Evolutionary conservation across 1,140 invertebrate genomes (phyloP).

Genomic region (Lucilia cuprina): DNA sequence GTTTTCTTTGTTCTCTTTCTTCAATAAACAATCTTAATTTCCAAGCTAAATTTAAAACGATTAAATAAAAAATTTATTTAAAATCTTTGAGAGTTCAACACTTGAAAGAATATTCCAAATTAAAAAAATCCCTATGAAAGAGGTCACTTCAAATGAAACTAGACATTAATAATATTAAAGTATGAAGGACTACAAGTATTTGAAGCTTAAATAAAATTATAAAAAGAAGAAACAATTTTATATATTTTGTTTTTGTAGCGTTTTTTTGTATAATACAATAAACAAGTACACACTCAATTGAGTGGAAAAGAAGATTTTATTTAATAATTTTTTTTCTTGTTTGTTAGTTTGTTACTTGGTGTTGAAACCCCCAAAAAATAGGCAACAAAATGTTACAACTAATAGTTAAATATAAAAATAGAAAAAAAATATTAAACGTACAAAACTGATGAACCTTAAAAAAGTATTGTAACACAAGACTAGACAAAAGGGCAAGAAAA

Average conservation of each 20-base stretch:
- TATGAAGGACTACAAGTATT: neutral
- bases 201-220: neutral
- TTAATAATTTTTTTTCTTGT: neutral
- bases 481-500: neutral
- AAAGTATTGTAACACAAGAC: neutral
- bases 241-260: neutral
- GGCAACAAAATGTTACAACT: neutral
- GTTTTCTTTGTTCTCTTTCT: too few relatives aligned
- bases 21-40: too few relatives aligned
- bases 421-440: too few relatives aligned
- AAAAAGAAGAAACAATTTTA: neutral
- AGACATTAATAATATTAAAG: too few relatives aligned
- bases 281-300: neutral
- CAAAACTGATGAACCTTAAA: neutral
- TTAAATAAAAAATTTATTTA: too few relatives aligned
- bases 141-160: too few relatives aligned
- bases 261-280: neutral
- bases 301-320: conserved; percentile 1
- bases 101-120: too few relatives aligned
- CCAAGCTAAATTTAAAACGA: too few relatives aligned
- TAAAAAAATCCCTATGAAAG: too few relatives aligned
- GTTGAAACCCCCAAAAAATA: conserved; percentile 2
- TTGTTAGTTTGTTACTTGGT: neutral
- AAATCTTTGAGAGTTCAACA: too few relatives aligned
- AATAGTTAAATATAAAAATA: too few relatives aligned